Evolutionary conservation across 2,113 vertebrate genomes (phyloP).

Genomic region (Sinocyclocheilus rhinocerous): DNA sequence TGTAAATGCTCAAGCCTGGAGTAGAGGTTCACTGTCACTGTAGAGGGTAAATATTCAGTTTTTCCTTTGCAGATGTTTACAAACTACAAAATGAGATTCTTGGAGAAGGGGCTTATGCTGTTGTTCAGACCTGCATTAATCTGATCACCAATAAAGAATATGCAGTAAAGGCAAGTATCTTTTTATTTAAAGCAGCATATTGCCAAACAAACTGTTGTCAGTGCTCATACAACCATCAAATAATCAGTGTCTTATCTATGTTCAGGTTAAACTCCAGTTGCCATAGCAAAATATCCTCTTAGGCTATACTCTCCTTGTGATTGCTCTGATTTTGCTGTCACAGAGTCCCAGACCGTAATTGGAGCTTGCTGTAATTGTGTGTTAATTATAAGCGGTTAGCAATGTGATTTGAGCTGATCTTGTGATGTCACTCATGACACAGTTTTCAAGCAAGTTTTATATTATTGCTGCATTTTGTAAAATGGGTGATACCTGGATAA

Average conservation of each 20-base stretch:
- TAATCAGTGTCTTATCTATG: not conserved
- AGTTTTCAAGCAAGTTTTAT: not conserved
- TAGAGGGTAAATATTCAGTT: not conserved
- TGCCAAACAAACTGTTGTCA: not conserved
- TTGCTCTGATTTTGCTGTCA: not conserved
- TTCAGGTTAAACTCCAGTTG: conserved; percentile 13
- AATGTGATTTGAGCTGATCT: not conserved
- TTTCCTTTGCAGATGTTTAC: conserved; percentile 85
- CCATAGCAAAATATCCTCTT: not conserved
- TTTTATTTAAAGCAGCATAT: not conserved
- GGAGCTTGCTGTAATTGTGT: not conserved
- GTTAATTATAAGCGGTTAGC: no score
- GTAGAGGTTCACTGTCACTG: not conserved
- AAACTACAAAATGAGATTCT: conserved; percentile 92
- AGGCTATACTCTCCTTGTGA: not conserved
- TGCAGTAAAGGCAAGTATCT: conserved; percentile 87
- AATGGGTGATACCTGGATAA: not conserved
- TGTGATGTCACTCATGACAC: not conserved
- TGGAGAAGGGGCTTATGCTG: conserved; percentile 93
- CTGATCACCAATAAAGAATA: conserved; percentile 97
- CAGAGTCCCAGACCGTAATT: not conserved
- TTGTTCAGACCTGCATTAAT: conserved; percentile 92
- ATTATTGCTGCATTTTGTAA: not conserved
- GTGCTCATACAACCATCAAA: not conserved
- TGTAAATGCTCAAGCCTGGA: not conserved